These are phyloP conservation scores for Rhyacophila brunnea DNA, from an alignment of 1,140 invertebrate genomes.

Conservation along the genomic window DNA sequence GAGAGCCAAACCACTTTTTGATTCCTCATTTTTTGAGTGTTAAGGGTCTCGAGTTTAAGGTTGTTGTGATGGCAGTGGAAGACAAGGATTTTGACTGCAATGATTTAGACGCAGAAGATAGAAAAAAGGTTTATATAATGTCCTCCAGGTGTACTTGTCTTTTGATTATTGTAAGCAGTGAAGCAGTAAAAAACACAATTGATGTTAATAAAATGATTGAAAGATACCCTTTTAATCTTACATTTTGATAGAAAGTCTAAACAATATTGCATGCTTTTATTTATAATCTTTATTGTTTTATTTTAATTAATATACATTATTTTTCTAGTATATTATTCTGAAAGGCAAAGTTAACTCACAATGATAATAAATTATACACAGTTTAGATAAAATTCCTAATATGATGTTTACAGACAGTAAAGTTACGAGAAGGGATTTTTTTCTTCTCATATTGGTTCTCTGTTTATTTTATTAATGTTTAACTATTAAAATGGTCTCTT, in stretches of 20 bases:
- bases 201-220: slow-evolving; percentile 35
- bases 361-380: too few relatives aligned
- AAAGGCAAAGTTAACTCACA: too few relatives aligned
- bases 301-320: too few relatives aligned
- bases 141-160: slow-evolving; percentile 43
- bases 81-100: slow-evolving; percentile 41
- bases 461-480: too few relatives aligned
- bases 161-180: slow-evolving; percentile 39
- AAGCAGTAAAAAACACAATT: slow-evolving; percentile 33
- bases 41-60: slow-evolving; percentile 46
- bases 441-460: too few relatives aligned
- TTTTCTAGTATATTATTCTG: too few relatives aligned
- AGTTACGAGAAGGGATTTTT: too few relatives aligned
- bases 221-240: slow-evolving; percentile 33
- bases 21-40: slow-evolving; percentile 41
- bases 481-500: too few relatives aligned
- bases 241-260: neutral
- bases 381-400: too few relatives aligned
- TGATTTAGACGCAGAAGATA: slow-evolving; percentile 41
- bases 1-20: slow-evolving; percentile 39
- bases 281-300: too few relatives aligned
- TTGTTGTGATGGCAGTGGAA: slow-evolving; percentile 43
- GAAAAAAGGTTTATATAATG: slow-evolving; percentile 43
- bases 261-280: too few relatives aligned
- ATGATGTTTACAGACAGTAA: too few relatives aligned